Percentiles rank a stretch among this genome's conserved stretches.
Conservation (phyloP, 2,888 invertebrate genomes). For the Lingula anatina region DNA sequence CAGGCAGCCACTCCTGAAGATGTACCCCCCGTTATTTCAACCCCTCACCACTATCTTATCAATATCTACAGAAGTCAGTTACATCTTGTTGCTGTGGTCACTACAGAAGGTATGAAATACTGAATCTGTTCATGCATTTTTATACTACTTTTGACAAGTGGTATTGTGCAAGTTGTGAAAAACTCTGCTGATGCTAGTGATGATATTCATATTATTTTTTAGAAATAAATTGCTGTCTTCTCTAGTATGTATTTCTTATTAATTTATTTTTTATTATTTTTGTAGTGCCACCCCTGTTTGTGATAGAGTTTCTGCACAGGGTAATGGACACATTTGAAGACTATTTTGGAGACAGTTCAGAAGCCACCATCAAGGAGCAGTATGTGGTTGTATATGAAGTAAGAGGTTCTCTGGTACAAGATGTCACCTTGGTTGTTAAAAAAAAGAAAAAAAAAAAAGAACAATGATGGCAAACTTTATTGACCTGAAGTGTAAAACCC, state of each 20-base stretch:
- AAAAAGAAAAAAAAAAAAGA: no score
- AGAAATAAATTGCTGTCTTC: no score
- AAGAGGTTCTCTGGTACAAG: no score
- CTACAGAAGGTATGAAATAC: slow-evolving; percentile 72
- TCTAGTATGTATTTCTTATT: no score
- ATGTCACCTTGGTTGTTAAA: no score
- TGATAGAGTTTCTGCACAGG: slow-evolving; percentile 95
- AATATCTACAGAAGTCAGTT: slow-evolving; percentile 89
- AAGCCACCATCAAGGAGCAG: slow-evolving; percentile 94
- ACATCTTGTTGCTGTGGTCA: slow-evolving; percentile 92
- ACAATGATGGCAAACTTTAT: no score
- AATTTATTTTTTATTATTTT: slow-evolving; percentile 11
- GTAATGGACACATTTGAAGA: slow-evolving; percentile 97
- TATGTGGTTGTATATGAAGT: slow-evolving; percentile 99
- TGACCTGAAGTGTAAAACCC: no score
- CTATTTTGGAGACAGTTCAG: slow-evolving; percentile 96
- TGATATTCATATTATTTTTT: no score
- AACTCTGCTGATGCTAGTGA: no score
- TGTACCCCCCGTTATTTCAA: slow-evolving; percentile 94
- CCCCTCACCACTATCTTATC: slow-evolving; percentile 97
- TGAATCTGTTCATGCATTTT: no score
- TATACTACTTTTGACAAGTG: no score
- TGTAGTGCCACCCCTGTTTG: slow-evolving; percentile 90
- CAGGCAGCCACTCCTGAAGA: slow-evolving; percentile 66
- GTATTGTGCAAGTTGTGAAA: no score